Percentiles rank a stretch among this genome's conserved stretches.
phyloP scores from a whole-genome alignment of 2,113 vertebrate genomes.

The Oryzias curvinotus region DNA sequence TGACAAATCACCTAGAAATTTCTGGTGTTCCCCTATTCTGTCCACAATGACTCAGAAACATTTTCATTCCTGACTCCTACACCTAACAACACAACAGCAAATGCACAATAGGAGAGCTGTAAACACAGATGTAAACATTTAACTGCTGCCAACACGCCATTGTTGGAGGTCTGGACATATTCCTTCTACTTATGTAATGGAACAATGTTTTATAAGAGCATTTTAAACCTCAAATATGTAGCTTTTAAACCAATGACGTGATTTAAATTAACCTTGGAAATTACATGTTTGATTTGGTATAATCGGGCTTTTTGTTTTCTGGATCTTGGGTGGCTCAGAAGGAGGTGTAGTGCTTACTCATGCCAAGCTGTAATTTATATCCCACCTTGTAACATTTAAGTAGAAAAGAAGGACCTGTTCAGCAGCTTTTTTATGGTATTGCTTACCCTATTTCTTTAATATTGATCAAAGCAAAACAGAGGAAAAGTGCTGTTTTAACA shows the following conservation, averaged over 20 bases:
- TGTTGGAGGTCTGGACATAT: constrained; percentile 26
- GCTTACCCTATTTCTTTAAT: too few relatives aligned
- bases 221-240: neutral
- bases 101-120: constrained; percentile 13
- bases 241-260: neutral
- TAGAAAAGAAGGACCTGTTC: too few relatives aligned
- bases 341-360: too few relatives aligned
- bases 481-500: too few relatives aligned
- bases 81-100: constrained; percentile 30
- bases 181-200: constrained; percentile 8
- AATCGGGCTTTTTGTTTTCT: too few relatives aligned
- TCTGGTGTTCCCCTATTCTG: constrained; percentile 18
- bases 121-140: constrained; percentile 35
- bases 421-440: too few relatives aligned
- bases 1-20: constrained; percentile 35
- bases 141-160: constrained; percentile 21
- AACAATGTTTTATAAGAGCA: constrained; percentile 6
- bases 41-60: constrained; percentile 29
- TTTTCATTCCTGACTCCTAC: constrained; percentile 32
- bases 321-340: neutral
- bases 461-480: too few relatives aligned
- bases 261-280: constrained; percentile 23
- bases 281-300: constrained; percentile 9
- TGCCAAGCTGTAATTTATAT: neutral
- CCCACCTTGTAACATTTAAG: neutral